Conservation (phyloP, 2,888 invertebrate genomes). For the Lycaena phlaeas region DNA sequence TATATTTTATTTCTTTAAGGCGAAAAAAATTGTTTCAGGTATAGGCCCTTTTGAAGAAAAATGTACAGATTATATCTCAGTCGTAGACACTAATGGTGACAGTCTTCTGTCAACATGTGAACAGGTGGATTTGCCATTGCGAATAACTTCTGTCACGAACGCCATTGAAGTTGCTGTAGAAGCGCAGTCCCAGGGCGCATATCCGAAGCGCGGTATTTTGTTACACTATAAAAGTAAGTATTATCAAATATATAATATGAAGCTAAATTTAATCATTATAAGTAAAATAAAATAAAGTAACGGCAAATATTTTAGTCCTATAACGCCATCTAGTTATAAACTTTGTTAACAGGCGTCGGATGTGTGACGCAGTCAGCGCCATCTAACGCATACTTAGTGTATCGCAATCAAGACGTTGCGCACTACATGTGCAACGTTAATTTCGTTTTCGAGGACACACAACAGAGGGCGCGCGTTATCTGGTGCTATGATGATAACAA, state of each 20-base stretch:
- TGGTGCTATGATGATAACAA: conserved; percentile 76
- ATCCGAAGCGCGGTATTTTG: conserved; percentile 76
- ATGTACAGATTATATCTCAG: conserved; percentile 68
- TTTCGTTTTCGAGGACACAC: conserved; percentile 79
- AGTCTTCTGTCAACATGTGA: conserved; percentile 66
- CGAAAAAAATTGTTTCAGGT: conserved; percentile 24
- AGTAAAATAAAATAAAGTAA: too few species aligned
- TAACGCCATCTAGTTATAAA: conserved; percentile 15
- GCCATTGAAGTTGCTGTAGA: conserved; percentile 59
- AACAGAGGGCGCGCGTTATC: conserved; percentile 72
- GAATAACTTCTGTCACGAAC: conserved; percentile 59
- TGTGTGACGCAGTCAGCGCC: conserved; percentile 78
- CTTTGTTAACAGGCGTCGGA: conserved; percentile 71
- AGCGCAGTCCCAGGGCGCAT: conserved; percentile 62
- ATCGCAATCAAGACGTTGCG: conserved; percentile 76
- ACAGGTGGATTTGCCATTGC: conserved; percentile 64
- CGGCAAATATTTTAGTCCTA: background rate
- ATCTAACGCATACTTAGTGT: conserved; percentile 78
- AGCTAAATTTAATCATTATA: background rate
- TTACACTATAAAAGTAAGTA: conserved; percentile 76
- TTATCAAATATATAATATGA: too few species aligned
- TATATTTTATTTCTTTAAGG: too few species aligned
- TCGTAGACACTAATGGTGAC: conserved; percentile 61
- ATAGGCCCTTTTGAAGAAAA: conserved; percentile 60
- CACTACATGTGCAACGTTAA: conserved; percentile 80